These are phyloP conservation scores for Scalopus aquaticus DNA, from an alignment of 2,113 vertebrate genomes.

Conservation along the genomic window DNA sequence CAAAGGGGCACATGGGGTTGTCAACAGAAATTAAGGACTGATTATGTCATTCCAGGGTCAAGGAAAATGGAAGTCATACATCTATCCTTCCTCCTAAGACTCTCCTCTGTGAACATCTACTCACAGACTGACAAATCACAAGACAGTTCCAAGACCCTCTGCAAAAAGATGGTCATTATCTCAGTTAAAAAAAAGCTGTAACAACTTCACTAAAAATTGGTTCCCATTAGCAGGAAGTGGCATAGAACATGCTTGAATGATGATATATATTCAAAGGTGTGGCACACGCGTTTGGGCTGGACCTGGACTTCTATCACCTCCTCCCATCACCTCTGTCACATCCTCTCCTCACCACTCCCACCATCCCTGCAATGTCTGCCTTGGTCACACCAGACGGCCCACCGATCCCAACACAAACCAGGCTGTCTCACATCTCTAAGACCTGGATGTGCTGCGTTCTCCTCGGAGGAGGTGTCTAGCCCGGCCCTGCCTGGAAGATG, in stretches of 20 bases:
- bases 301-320: not conserved
- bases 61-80: not conserved
- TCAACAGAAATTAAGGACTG: not conserved
- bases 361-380: too few species aligned
- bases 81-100: not conserved
- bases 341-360: not conserved
- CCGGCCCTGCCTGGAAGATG: not conserved
- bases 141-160: not conserved
- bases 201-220: not conserved
- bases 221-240: accelerated
- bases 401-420: not conserved
- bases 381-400: not conserved
- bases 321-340: not conserved
- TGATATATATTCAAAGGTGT: too few species aligned
- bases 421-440: not conserved
- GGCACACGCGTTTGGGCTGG: not conserved
- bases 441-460: not conserved
- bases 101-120: not conserved
- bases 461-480: not conserved
- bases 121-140: not conserved
- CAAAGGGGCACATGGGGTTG: not conserved
- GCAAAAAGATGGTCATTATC: not conserved
- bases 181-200: not conserved
- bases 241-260: not conserved
- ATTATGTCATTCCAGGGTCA: not conserved